Conservation (phyloP, 2,797 vertebrate genomes). For the Danio aesculapii region DNA sequence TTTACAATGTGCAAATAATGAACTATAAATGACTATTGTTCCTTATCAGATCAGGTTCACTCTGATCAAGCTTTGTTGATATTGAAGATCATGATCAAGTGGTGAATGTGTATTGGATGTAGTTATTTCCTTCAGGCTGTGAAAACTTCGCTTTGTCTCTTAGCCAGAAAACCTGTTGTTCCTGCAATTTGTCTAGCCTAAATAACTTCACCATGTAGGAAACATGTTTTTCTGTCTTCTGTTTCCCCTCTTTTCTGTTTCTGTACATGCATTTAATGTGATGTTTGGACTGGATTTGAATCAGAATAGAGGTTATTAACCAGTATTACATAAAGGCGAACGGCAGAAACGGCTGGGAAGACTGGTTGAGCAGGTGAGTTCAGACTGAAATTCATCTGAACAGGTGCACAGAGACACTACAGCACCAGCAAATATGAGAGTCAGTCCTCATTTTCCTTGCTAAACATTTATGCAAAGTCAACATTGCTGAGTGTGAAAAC, state of each 20-base stretch:
- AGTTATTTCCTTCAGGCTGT: background rate
- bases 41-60: background rate
- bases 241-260: background rate
- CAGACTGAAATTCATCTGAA: background rate
- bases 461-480: slow-evolving; percentile 19
- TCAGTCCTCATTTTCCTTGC: background rate
- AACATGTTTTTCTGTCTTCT: background rate
- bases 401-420: slow-evolving; percentile 9
- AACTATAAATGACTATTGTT: too few relatives aligned
- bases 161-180: background rate
- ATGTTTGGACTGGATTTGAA: slow-evolving; percentile 1
- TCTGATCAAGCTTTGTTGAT: background rate
- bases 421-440: background rate
- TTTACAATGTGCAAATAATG: background rate
- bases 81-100: background rate
- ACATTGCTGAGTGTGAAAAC: slow-evolving; percentile 6
- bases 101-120: background rate
- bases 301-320: background rate
- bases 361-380: slow-evolving; percentile 43
- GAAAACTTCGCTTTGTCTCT: background rate
- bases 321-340: background rate
- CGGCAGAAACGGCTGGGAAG: slow-evolving; percentile 4
- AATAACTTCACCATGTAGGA: background rate
- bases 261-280: background rate
- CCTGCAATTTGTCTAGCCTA: background rate